phyloP scores from a whole-genome alignment of 2,797 vertebrate genomes.

The Antennarius maculatus region DNA sequence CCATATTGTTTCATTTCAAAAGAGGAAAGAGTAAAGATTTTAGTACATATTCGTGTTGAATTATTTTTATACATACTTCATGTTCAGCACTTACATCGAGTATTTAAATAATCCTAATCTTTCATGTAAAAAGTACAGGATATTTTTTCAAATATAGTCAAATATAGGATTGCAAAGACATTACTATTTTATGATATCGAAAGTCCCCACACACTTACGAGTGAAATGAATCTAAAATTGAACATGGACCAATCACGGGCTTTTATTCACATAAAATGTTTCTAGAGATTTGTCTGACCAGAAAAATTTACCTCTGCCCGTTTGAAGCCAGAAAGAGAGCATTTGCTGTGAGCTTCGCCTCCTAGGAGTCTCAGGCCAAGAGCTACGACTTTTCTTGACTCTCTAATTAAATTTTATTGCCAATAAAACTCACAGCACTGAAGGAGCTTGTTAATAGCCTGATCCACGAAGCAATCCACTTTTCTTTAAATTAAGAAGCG shows the following conservation, averaged over 20 bases:
- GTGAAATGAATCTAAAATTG: neutral
- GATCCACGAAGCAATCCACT: slow-evolving; percentile 47
- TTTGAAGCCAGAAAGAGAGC: slow-evolving; percentile 83
- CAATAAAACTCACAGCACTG: slow-evolving; percentile 81
- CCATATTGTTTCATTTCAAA: slow-evolving; percentile 41
- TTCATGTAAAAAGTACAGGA: no score
- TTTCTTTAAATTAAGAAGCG: slow-evolving; percentile 44
- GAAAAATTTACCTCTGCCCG: slow-evolving; percentile 57
- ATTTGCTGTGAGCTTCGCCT: slow-evolving; percentile 83
- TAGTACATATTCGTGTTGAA: neutral
- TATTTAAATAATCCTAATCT: neutral
- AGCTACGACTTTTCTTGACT: slow-evolving; percentile 90
- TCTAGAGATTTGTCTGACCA: neutral
- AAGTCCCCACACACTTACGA: neutral
- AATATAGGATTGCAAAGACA: no score
- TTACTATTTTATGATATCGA: no score
- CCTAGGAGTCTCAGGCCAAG: slow-evolving; percentile 86
- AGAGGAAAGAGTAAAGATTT: slow-evolving; percentile 9
- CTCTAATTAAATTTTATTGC: slow-evolving; percentile 91
- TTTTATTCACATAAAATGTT: neutral
- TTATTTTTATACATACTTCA: slow-evolving; percentile 9
- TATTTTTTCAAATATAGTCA: no score
- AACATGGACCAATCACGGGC: neutral
- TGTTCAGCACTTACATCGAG: neutral
- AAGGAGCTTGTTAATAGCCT: slow-evolving; percentile 69